A percentile compares a stretch with the other conserved stretches of the same genome.
These are phyloP conservation scores for Pangasianodon gigas DNA, from an alignment of 2,113 vertebrate species.

Conservation along the genomic window DNA sequence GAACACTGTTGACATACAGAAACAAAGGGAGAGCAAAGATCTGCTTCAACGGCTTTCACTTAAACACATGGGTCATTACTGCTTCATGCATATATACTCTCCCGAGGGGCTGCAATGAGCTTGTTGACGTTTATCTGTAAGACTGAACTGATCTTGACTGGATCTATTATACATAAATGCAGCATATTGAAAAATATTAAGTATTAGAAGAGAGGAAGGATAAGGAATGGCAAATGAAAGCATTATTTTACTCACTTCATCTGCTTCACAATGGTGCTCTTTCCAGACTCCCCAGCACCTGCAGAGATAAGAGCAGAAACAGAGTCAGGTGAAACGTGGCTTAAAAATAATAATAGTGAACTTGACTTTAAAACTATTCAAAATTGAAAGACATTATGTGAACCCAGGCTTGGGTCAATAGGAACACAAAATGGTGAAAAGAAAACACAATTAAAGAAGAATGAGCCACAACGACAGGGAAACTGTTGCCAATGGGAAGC, in stretches of 20 bases:
- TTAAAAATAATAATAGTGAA: neutral
- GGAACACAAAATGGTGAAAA: neutral
- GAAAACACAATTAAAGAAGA: neutral
- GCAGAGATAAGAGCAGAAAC: slow-evolving; percentile 63
- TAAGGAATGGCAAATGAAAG: neutral
- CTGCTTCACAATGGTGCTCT: slow-evolving; percentile 98
- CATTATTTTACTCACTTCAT: slow-evolving; percentile 88
- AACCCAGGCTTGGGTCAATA: neutral
- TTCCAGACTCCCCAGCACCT: slow-evolving; percentile 96
- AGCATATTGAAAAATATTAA: neutral
- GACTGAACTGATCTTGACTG: neutral
- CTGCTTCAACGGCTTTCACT: neutral
- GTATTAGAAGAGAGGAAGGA: slow-evolving; percentile 28
- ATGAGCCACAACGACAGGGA: neutral
- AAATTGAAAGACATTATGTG: neutral
- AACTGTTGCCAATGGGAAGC: neutral
- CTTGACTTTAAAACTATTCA: neutral
- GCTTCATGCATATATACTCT: neutral
- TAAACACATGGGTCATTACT: neutral
- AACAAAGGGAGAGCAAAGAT: neutral
- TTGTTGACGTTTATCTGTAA: neutral
- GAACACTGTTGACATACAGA: neutral
- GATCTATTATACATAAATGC: neutral
- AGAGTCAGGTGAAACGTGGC: neutral
- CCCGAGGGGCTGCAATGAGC: neutral